Conservation (phyloP, 1,140 invertebrate genomes). For the Cyclargus thomasi region DNA sequence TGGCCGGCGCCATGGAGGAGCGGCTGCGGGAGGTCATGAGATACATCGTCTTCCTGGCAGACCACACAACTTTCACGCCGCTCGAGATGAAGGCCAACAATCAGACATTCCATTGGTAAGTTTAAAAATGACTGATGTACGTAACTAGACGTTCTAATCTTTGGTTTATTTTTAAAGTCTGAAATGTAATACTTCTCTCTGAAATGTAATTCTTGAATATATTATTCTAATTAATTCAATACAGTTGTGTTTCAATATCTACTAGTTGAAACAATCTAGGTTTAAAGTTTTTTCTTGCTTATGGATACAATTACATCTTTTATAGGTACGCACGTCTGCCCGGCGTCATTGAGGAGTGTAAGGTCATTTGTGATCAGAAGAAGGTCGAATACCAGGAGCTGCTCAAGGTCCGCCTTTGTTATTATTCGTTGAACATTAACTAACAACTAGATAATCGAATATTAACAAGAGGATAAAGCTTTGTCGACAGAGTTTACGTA, state of each 20-base stretch:
- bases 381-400: conserved; percentile 90
- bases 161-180: too few relatives aligned
- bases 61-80: conserved; percentile 85
- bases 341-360: conserved; percentile 87
- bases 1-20: conserved; percentile 84
- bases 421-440: conserved; percentile 8
- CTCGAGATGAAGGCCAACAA: conserved; percentile 92
- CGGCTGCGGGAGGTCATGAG: conserved; percentile 80
- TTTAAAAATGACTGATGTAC: too few relatives aligned
- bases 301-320: background rate
- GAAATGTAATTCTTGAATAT: too few relatives aligned
- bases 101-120: conserved; percentile 87
- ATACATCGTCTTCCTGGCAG: conserved; percentile 84
- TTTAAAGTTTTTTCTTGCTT: background rate
- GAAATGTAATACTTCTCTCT: too few relatives aligned
- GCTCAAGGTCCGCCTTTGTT: conserved; percentile 74
- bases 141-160: too few relatives aligned
- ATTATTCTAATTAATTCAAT: too few relatives aligned
- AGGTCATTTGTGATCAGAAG: conserved; percentile 87
- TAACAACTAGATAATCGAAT: background rate
- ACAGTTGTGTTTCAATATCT: too few relatives aligned
- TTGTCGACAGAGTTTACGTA: too few relatives aligned
- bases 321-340: conserved; percentile 83
- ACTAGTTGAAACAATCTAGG: too few relatives aligned
- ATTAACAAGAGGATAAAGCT: background rate